Evolutionary conservation across 2,888 invertebrate species (phyloP).

Genomic region (Phrixothrix hirtus): DNA sequence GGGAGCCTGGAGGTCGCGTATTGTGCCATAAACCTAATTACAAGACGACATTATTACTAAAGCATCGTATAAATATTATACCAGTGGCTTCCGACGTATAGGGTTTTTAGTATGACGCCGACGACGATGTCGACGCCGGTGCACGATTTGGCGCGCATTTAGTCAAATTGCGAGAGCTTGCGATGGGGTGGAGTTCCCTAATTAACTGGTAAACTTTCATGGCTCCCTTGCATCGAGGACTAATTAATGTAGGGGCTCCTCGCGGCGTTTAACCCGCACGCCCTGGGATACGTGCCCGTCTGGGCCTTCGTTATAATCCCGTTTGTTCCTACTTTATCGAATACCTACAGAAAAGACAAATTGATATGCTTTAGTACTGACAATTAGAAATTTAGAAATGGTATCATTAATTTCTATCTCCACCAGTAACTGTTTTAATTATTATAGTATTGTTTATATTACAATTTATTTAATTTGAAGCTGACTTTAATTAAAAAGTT

Average conservation of each 20-base stretch:
- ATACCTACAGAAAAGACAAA: constrained; percentile 32
- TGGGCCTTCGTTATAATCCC: constrained; percentile 28
- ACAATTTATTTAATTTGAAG: too few species aligned
- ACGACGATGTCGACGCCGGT: constrained; percentile 24
- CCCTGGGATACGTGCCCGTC: constrained; percentile 34
- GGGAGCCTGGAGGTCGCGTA: constrained; percentile 30
- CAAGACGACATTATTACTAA: constrained; percentile 26
- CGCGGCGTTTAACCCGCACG: constrained; percentile 38
- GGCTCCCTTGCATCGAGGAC: constrained; percentile 55
- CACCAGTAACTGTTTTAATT: too few species aligned
- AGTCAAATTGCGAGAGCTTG: constrained; percentile 49
- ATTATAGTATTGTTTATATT: too few species aligned
- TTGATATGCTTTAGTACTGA: constrained; percentile 28
- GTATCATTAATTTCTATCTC: background rate
- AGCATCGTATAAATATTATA: constrained; percentile 30
- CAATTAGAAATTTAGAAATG: constrained; percentile 6
- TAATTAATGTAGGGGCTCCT: constrained; percentile 53
- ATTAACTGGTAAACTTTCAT: constrained; percentile 60
- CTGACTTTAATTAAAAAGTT: too few species aligned
- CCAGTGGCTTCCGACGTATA: constrained; percentile 25
- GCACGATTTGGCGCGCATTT: constrained; percentile 42
- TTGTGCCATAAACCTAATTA: constrained; percentile 37
- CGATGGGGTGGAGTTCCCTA: constrained; percentile 53
- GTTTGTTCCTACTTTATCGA: constrained; percentile 17
- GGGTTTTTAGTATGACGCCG: constrained; percentile 8